Conservation (phyloP, 1,140 invertebrate species). For the Pararge aegeria region DNA sequence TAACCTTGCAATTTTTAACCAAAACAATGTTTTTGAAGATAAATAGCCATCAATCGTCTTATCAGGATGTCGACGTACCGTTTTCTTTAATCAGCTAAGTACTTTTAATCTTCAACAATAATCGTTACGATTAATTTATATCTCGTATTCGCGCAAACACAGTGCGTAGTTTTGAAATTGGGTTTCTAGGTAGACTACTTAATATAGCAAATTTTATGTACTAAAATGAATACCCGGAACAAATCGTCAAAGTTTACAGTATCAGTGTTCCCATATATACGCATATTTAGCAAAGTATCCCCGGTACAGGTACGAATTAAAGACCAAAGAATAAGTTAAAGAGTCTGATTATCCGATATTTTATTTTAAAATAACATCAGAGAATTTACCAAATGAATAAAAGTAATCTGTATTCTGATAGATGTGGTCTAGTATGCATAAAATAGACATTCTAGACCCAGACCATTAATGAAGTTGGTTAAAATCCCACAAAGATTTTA, state of each 20-base stretch:
- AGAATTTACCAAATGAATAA: too few relatives aligned
- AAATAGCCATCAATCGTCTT: background rate
- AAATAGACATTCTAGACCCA: too few relatives aligned
- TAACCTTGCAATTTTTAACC: conserved; percentile 1
- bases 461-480: too few relatives aligned
- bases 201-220: too few relatives aligned
- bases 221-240: conserved; percentile 23
- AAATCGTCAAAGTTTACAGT: conserved; percentile 41
- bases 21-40: conserved; percentile 1
- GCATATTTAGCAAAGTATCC: conserved; percentile 65
- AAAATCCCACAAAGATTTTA: too few relatives aligned
- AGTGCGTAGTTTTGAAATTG: background rate
- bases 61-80: background rate
- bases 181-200: too few relatives aligned
- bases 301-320: conserved; percentile 49
- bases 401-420: too few relatives aligned
- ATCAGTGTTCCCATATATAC: conserved; percentile 52
- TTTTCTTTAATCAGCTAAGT: background rate
- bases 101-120: background rate
- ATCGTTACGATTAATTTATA: background rate
- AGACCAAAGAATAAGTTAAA: background rate
- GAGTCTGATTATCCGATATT: too few relatives aligned
- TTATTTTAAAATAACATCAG: too few relatives aligned
- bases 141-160: background rate
- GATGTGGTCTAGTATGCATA: too few relatives aligned